Evolutionary conservation across 2,113 vertebrate genomes (phyloP).

Genomic region (Cheirogaleus medius): DNA sequence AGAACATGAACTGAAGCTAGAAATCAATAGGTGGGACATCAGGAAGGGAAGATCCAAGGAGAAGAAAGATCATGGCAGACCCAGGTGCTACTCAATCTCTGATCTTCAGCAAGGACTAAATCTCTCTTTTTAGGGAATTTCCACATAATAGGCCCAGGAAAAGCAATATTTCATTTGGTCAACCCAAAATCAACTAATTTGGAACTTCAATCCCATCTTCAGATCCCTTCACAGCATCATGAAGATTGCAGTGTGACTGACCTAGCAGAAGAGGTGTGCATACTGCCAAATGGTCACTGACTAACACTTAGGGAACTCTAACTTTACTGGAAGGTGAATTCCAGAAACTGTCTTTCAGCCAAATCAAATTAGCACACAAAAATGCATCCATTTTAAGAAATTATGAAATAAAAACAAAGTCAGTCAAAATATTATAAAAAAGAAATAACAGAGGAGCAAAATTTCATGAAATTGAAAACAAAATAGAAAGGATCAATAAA

Average conservation of each 20-base stretch:
- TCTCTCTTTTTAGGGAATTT: neutral
- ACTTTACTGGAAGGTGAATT: neutral
- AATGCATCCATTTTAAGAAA: neutral
- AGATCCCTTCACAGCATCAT: neutral
- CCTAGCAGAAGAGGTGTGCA: neutral
- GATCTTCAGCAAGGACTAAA: neutral
- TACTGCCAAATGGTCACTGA: accelerated
- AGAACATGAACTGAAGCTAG: neutral
- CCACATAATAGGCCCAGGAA: neutral
- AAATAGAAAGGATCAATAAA: neutral
- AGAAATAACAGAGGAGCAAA: neutral
- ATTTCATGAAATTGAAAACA: neutral
- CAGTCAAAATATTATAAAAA: neutral
- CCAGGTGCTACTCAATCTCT: neutral
- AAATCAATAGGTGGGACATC: neutral
- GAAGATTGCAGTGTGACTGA: neutral
- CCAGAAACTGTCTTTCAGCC: neutral
- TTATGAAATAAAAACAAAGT: neutral
- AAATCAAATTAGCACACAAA: neutral
- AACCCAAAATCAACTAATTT: neutral
- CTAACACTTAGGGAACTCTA: neutral
- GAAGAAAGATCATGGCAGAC: too few relatives aligned
- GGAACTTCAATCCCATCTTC: accelerated
- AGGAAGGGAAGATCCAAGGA: neutral
- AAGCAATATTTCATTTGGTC: neutral